phyloP scores from a whole-genome alignment of 2,113 vertebrate genomes.

The Aix galericulata region DNA sequence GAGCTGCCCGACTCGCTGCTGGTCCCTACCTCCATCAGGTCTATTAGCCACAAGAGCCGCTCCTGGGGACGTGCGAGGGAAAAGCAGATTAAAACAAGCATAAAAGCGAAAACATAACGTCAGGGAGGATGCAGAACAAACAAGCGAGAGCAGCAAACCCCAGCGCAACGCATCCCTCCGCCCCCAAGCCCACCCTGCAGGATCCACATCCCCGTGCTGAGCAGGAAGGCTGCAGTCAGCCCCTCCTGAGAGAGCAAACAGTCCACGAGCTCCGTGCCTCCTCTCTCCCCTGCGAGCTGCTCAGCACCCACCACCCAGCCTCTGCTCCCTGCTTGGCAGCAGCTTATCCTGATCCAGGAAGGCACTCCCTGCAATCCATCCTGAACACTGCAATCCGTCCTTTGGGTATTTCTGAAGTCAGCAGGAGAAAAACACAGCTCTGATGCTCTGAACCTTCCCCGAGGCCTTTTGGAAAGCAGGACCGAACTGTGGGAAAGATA shows the following conservation, averaged over 20 bases:
- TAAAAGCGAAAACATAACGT: background rate
- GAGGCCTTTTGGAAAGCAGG: background rate
- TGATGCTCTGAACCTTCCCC: background rate
- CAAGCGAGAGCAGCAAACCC: background rate
- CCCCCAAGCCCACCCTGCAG: background rate
- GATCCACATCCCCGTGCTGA: background rate
- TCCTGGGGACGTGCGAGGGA: slow-evolving; percentile 78
- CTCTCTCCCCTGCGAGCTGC: background rate
- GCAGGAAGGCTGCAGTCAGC: background rate
- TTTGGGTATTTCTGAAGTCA: background rate
- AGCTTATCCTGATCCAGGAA: background rate
- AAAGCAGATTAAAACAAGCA: slow-evolving; percentile 22
- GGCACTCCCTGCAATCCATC: background rate
- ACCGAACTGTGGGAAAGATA: fast-evolving
- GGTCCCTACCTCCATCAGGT: slow-evolving; percentile 98
- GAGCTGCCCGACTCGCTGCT: background rate
- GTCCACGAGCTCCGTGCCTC: background rate
- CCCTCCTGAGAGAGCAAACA: fast-evolving
- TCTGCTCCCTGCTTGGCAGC: background rate
- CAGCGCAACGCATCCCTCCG: fast-evolving
- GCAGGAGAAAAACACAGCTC: background rate
- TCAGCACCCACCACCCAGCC: background rate
- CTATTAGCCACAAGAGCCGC: slow-evolving; percentile 96
- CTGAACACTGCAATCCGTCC: background rate
- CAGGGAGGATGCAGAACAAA: background rate